phyloP scores from a whole-genome alignment of 2,797 vertebrate genomes.

The Trematomus bernacchii region DNA sequence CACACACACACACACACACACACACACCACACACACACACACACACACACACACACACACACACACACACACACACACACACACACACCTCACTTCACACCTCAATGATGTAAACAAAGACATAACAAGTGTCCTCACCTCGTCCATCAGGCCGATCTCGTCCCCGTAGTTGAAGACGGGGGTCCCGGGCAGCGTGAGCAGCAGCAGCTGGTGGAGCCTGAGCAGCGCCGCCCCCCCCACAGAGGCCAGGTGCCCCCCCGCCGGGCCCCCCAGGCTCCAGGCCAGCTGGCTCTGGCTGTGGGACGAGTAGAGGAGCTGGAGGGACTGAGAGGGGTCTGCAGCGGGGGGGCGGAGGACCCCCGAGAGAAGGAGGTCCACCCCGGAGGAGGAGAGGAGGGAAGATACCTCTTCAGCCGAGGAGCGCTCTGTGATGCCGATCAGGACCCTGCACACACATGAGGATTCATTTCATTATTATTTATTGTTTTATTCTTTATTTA shows the following conservation, averaged over 20 bases:
- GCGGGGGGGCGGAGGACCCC: conserved; percentile 52
- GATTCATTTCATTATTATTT: too few relatives aligned
- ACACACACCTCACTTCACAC: too few relatives aligned
- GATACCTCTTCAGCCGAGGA: conserved; percentile 65
- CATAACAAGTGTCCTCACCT: conserved; percentile 68
- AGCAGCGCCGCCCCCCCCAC: conserved; percentile 64
- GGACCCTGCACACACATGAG: conserved; percentile 73
- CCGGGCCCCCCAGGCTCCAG: conserved; percentile 79
- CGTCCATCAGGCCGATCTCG: conserved; percentile 86
- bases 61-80: too few relatives aligned
- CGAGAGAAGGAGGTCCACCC: conserved; percentile 84
- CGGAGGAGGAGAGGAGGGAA: conserved; percentile 71
- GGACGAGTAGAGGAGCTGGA: conserved; percentile 69
- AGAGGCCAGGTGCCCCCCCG: conserved; percentile 82
- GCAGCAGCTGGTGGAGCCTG: conserved; percentile 84
- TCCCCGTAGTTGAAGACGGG: conserved; percentile 90
- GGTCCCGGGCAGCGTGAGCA: conserved; percentile 90
- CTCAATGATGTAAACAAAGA: too few relatives aligned
- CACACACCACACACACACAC: too few relatives aligned
- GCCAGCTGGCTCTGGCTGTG: conserved; percentile 67
- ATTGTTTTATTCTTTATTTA: too few relatives aligned
- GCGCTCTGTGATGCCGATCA: conserved; percentile 82
- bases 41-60: too few relatives aligned
- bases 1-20: too few relatives aligned
- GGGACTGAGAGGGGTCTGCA: conserved; percentile 21